Conservation (phyloP, 2,797 vertebrate genomes). For the Sebastiscus tertius region DNA sequence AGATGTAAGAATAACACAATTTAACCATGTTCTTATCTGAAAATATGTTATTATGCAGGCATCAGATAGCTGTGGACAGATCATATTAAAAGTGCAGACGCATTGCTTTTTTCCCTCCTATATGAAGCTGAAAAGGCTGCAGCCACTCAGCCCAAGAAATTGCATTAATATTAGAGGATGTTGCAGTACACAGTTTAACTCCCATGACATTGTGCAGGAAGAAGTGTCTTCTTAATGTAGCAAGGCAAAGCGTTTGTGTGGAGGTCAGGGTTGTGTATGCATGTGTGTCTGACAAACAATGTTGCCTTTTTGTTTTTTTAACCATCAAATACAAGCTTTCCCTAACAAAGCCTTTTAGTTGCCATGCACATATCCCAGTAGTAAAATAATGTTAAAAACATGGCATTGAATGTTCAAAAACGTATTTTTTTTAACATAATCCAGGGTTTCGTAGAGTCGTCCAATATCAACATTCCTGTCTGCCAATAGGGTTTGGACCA, state of each 20-base stretch:
- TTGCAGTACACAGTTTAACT: background rate
- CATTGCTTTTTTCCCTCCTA: background rate
- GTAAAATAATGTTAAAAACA: background rate
- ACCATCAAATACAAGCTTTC: background rate
- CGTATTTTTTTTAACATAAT: conserved; percentile 1
- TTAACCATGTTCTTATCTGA: background rate
- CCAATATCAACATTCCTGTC: background rate
- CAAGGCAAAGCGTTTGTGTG: background rate
- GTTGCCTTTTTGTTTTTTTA: background rate
- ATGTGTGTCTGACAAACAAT: background rate
- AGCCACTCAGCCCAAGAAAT: background rate
- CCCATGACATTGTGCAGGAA: background rate
- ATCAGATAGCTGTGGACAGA: background rate
- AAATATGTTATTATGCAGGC: background rate
- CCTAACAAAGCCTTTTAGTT: background rate
- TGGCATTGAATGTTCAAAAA: background rate
- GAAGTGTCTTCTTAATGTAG: background rate
- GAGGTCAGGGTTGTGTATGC: background rate
- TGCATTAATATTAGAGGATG: background rate
- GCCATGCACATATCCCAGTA: background rate
- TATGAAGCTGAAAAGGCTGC: background rate
- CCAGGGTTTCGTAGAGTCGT: background rate
- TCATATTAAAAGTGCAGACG: background rate
- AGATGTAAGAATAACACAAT: background rate
- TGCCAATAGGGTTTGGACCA: conserved; percentile 18